These are phyloP conservation scores for Dasypus novemcinctus DNA, from an alignment of 2,113 vertebrate species.

Conservation along the genomic window DNA sequence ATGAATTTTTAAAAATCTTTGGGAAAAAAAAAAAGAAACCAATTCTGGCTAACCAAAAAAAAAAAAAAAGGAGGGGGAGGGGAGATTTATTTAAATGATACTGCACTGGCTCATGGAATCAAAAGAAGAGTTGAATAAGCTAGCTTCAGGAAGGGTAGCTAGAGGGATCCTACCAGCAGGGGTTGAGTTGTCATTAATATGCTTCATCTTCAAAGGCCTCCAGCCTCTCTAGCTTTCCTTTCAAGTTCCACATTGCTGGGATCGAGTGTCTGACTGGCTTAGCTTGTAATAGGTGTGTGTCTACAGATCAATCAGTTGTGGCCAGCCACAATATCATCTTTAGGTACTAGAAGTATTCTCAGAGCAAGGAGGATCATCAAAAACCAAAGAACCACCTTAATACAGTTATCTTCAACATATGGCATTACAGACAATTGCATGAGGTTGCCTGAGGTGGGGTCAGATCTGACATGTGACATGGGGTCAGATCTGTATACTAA, in stretches of 20 bases:
- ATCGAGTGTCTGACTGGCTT: neutral
- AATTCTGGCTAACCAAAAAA: neutral
- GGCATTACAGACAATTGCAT: neutral
- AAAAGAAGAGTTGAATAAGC: neutral
- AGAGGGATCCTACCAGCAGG: neutral
- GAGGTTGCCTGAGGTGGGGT: neutral
- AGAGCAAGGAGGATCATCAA: neutral
- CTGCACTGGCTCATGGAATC: neutral
- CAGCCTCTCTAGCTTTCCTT: neutral
- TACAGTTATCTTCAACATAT: neutral
- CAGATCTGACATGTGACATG: neutral
- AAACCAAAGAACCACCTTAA: neutral
- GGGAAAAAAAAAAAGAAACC: too few relatives aligned
- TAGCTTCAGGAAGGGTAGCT: neutral
- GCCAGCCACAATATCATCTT: neutral
- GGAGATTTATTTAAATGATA: neutral
- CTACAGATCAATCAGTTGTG: neutral
- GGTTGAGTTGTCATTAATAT: neutral
- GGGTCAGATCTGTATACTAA: neutral
- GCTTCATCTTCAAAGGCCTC: neutral
- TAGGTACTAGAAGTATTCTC: neutral
- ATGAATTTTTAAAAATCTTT: too few relatives aligned
- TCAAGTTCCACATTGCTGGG: neutral
- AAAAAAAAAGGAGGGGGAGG: neutral
- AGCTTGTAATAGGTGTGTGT: neutral